These are phyloP conservation scores for Tapera naevia DNA, from an alignment of 2,797 vertebrate genomes.

Conservation along the genomic window DNA sequence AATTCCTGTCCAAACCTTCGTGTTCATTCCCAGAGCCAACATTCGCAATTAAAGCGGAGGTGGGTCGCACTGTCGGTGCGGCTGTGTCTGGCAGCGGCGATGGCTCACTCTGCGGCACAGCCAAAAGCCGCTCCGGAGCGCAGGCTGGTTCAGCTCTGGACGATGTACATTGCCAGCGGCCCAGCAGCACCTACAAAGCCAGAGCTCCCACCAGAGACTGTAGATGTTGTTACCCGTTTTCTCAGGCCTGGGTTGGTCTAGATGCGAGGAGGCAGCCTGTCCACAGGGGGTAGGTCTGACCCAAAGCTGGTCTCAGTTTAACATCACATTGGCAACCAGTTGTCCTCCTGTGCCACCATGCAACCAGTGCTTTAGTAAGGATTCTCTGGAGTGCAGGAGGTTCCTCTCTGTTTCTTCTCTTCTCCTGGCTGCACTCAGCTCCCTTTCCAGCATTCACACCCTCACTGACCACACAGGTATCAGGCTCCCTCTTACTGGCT, in stretches of 20 bases:
- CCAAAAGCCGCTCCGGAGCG: background rate
- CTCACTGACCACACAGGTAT: background rate
- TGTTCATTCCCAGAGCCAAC: background rate
- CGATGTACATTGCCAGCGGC: no score
- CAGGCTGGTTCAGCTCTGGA: no score
- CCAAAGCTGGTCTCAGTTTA: background rate
- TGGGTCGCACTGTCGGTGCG: fast-evolving
- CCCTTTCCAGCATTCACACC: background rate
- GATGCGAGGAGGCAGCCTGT: background rate
- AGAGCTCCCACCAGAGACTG: background rate
- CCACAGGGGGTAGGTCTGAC: background rate
- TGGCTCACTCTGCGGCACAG: fast-evolving
- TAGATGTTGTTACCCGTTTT: background rate
- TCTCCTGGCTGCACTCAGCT: background rate
- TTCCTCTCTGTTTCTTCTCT: background rate
- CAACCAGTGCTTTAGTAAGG: background rate
- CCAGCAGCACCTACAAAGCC: no score
- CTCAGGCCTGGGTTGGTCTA: no score
- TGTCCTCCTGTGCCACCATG: background rate
- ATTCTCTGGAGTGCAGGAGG: no score
- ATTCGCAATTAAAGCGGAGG: background rate
- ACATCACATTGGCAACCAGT: no score
- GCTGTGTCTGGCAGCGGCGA: fast-evolving
- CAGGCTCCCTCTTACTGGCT: no score
- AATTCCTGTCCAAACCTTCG: background rate